phyloP scores from a whole-genome alignment of 1,140 invertebrate species.

The Drosophila lowei region DNA sequence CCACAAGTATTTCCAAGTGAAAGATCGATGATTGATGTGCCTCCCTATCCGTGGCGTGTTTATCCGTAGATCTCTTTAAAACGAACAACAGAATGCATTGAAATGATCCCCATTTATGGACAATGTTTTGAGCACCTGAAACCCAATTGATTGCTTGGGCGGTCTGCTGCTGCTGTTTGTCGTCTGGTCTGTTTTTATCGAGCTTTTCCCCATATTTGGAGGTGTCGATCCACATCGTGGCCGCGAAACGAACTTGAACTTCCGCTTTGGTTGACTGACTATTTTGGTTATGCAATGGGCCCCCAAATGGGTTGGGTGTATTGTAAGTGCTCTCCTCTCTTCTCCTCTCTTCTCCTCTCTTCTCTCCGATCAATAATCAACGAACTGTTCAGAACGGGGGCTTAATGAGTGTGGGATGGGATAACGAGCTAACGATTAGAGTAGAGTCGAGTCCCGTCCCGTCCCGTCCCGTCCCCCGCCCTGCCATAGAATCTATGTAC shows the following conservation, averaged over 20 bases:
- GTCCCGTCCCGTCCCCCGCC: background rate
- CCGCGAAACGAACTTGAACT: constrained; percentile 74
- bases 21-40: too few species aligned
- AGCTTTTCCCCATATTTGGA: constrained; percentile 51
- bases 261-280: constrained; percentile 56
- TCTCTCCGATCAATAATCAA: background rate
- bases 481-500: background rate
- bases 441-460: background rate
- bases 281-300: constrained; percentile 63
- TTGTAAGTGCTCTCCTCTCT: constrained; percentile 53
- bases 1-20: too few species aligned
- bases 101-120: constrained; percentile 50
- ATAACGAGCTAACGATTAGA: constrained; percentile 24
- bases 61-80: too few species aligned
- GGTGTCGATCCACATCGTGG: constrained; percentile 36
- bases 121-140: constrained; percentile 34
- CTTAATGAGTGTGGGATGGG: constrained; percentile 54
- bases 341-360: constrained; percentile 1
- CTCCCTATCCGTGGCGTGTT: too few species aligned
- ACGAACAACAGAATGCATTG: constrained; percentile 36
- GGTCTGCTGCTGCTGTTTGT: background rate
- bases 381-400: background rate
- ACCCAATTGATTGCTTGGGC: constrained; percentile 2
- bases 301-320: constrained; percentile 8
- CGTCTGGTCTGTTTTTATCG: constrained; percentile 2